A percentile compares a stretch with the other conserved stretches of the same genome.
Conservation (phyloP, 2,113 vertebrate species). For the Caloenas nicobarica region DNA sequence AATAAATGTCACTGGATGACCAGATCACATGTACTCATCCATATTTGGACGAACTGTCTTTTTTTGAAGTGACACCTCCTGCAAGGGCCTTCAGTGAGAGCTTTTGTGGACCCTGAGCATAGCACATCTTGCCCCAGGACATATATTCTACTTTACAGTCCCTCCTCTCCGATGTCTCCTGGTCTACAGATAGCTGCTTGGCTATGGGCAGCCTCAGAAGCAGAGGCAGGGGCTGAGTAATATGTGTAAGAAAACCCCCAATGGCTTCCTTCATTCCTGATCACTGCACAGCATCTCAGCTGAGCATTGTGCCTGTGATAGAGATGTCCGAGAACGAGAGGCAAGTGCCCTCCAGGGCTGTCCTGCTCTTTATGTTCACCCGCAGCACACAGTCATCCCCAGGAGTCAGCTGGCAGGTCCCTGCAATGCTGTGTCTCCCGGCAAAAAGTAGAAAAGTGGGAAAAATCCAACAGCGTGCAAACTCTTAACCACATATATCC, state of each 20-base stretch:
- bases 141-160: background rate
- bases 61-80: background rate
- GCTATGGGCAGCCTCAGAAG: background rate
- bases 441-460: background rate
- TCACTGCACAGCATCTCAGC: background rate
- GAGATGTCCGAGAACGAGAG: background rate
- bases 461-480: background rate
- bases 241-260: fast-evolving
- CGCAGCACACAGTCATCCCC: background rate
- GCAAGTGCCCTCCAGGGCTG: background rate
- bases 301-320: background rate
- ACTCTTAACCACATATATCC: background rate
- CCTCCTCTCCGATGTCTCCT: background rate
- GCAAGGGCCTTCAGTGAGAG: background rate
- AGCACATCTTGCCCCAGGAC: background rate
- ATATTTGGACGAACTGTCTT: fast-evolving
- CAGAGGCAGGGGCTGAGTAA: background rate
- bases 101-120: background rate
- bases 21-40: background rate
- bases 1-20: background rate
- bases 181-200: background rate
- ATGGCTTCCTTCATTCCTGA: background rate
- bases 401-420: background rate
- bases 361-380: background rate
- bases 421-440: background rate